Evolutionary conservation across 2,797 vertebrate genomes (phyloP), one percentile per base, ranked within the genome.

Genomic region (Adelosebastes latens): DNA sequence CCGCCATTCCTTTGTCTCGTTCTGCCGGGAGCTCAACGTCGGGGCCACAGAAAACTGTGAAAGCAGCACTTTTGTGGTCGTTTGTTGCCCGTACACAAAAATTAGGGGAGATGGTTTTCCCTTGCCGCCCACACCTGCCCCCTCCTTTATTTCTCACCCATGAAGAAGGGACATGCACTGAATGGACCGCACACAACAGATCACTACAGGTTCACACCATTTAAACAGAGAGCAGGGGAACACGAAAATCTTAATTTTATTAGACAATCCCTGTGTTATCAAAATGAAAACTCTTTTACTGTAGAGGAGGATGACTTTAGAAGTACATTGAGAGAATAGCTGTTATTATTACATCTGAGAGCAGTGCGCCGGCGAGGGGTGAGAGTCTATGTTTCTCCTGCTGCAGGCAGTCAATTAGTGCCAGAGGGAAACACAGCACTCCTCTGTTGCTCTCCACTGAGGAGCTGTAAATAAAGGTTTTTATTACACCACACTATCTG

Each of bases 1-100:
- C 93, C 89, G 80, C 90, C 80, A 87, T 93, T 83, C 90, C 93
- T 95, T 96, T 96, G 94, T 96, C 94, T 96, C 72, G 20, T 85
- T 93, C 89, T 93, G 89, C 93, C 22, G 79, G 92, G 86, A 92
- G 90, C 93, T 93, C 94, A 90, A 94, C 88, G 92, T 95, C 85
- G 87, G 82, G 20, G 88, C 91, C 87, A 76, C 88, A 77, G 87
- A 94, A 96, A 96, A 95, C 87, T 95, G 95, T 96, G 94, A 95
- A 95, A 95, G 94, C 96, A 96, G 96, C 96, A 96, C 91, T 96
- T 96, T 96, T 94, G 87, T 82, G 90, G 88, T 96, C 93, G 83
- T 96, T 96, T 96, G 95, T 95, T 93, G 95, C 82, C 92, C 58
- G 80, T 93, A 93, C 92, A 93, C 92, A 92, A 86, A 91, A 94